A percentile compares a stretch with the other conserved stretches of the same genome.
These are phyloP conservation scores for Heptranchias perlo DNA, from an alignment of 2,113 vertebrate species.

Conservation along the genomic window DNA sequence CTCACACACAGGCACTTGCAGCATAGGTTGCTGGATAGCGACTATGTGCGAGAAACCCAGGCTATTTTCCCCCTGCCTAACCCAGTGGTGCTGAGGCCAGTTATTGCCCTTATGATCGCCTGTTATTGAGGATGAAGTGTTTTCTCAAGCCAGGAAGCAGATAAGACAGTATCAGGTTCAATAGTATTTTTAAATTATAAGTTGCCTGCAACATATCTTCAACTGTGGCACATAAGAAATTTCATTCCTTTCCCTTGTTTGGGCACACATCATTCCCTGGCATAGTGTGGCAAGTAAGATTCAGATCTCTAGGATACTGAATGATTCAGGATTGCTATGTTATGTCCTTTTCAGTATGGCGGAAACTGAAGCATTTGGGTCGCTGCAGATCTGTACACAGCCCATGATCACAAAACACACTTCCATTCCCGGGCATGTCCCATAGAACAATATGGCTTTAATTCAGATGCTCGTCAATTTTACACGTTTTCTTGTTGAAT, in stretches of 20 bases:
- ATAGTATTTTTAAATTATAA: no score
- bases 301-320: background rate
- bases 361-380: background rate
- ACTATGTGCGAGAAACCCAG: background rate
- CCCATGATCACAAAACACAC: background rate
- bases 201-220: background rate
- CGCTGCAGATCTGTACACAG: background rate
- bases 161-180: no score
- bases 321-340: background rate
- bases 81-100: background rate
- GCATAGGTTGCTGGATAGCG: background rate
- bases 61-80: background rate
- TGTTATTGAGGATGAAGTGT: background rate
- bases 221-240: background rate
- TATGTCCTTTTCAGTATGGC: background rate
- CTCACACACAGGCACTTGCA: background rate
- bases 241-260: background rate
- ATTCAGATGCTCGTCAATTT: background rate
- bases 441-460: background rate
- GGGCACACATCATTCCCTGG: background rate
- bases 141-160: background rate
- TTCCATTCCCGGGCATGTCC: background rate
- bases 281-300: background rate
- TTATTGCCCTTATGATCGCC: background rate
- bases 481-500: background rate